phyloP scores from a whole-genome alignment of 2,113 vertebrate genomes.

The Gallinago media region DNA sequence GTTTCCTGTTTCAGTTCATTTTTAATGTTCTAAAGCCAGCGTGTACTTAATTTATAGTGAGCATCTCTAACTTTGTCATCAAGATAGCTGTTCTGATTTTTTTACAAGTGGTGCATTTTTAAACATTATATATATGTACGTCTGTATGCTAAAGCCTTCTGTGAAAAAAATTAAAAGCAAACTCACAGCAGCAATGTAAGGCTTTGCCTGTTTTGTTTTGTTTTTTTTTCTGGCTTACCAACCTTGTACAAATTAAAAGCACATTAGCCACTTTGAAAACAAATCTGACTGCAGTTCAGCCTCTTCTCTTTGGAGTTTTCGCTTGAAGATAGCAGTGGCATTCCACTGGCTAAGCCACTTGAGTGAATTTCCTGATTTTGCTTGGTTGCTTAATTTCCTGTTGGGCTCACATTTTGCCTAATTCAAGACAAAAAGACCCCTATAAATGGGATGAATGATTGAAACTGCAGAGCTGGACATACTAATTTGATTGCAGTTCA shows the following conservation, averaged over 20 bases:
- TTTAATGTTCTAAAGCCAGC: background rate
- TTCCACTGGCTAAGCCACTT: conserved; percentile 52
- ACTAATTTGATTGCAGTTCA: conserved; percentile 49
- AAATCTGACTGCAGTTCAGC: conserved; percentile 35
- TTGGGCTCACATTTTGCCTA: conserved; percentile 66
- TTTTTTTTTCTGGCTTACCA: background rate
- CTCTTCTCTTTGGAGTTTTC: conserved; percentile 32
- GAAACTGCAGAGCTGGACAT: conserved; percentile 55
- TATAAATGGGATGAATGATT: conserved; percentile 60
- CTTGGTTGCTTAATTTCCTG: conserved; percentile 70
- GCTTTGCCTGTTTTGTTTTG: background rate
- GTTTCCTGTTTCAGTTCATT: conserved; percentile 31
- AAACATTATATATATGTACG: background rate
- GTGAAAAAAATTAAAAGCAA: conserved; percentile 5
- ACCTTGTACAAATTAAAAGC: conserved; percentile 62
- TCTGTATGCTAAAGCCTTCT: background rate
- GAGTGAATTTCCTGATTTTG: conserved; percentile 71
- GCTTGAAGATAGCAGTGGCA: conserved; percentile 56
- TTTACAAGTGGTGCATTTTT: background rate
- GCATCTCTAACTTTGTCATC: background rate
- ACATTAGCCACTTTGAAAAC: conserved; percentile 63
- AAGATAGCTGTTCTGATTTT: background rate
- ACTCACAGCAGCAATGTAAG: background rate
- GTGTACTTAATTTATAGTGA: background rate
- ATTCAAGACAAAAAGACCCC: conserved; percentile 63